Base-by-base conservation (phyloP, 2,888 invertebrate genomes). In the Teleogryllus oceanicus region DNA sequence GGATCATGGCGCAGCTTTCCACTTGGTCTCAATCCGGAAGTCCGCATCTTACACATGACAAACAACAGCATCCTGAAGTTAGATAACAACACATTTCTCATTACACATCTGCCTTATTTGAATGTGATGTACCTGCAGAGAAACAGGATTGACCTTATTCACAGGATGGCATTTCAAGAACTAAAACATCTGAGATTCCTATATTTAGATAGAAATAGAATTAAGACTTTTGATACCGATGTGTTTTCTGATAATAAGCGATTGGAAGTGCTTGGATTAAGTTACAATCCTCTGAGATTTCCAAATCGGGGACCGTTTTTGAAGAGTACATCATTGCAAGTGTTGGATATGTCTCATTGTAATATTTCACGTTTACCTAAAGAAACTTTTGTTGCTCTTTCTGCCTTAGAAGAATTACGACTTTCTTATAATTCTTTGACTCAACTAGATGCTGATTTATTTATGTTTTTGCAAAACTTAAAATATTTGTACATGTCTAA, bases 191-290 rank as follows among this genome's bases (percentile, higher is more conserved):
- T 81, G 20, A 79, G 78, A 21, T 81, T 80, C 62, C 80, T 81
- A 5, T 78, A 81, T 77, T 77, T 81, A 16, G 74, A 78, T 24
- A 79, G 76, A 62, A 81, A 81, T 50, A 51, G 76, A 49, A 78
- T 81, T 18, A 62, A 20, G 1, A 37, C 50, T 37, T 51, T 81
- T 21, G 76, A 79, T 20, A 75, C 80, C 2, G 80, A 80, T 49
- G 62, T 75, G 18, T 81, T 81, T 50, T 51, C 13, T 49, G 37
- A 49, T 16, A 81, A 78, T 62, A 24, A 20, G 20, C 75, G 79
- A 10, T 49, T 81, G 4, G 81, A 81, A 76, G 49, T 79, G 18
- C 76, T 81, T 37, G 79, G 78, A 37, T 20, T 81, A 49, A 76
- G 79, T n/a, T 24, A 51, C 12, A 81, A 81, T 78, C 62, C 74